Percentiles rank a stretch among this genome's conserved stretches.
These are phyloP conservation scores for Helicoverpa assulta DNA, from an alignment of 2,888 invertebrate species.

Conservation along the genomic window DNA sequence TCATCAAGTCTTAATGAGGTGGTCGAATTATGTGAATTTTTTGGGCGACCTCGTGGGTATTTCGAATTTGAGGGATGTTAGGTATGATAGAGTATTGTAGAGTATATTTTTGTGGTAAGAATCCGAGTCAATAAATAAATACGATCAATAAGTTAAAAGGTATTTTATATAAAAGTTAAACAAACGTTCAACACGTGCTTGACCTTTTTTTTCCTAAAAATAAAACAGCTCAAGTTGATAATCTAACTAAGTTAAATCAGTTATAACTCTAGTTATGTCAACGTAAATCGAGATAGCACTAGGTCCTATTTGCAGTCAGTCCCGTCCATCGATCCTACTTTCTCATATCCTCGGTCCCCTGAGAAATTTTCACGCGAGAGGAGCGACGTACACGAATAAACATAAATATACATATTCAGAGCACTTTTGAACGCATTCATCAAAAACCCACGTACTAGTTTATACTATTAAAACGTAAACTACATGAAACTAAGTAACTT, in stretches of 20 bases:
- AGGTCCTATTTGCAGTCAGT: neutral
- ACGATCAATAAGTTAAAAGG: too few species aligned
- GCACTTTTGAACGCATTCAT: neutral
- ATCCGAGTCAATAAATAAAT: too few species aligned
- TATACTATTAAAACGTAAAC: conserved; percentile 16
- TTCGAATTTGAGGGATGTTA: neutral
- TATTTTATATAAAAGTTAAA: too few species aligned
- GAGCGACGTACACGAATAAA: neutral
- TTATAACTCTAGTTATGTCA: neutral
- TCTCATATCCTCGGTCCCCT: neutral
- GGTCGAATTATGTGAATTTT: neutral
- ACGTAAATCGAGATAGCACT: neutral
- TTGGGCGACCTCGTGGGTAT: neutral
- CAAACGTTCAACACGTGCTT: too few species aligned
- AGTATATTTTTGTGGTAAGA: too few species aligned
- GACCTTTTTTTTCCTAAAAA: too few species aligned
- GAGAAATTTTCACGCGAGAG: neutral
- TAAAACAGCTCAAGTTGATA: too few species aligned
- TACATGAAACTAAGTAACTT: conserved; percentile 41
- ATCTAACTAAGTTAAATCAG: too few species aligned
- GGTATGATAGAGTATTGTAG: too few species aligned
- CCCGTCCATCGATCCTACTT: neutral
- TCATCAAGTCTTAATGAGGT: neutral
- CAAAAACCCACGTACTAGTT: neutral
- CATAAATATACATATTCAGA: neutral